phyloP scores from a whole-genome alignment of 2,888 invertebrate species.

The Formica aserva region DNA sequence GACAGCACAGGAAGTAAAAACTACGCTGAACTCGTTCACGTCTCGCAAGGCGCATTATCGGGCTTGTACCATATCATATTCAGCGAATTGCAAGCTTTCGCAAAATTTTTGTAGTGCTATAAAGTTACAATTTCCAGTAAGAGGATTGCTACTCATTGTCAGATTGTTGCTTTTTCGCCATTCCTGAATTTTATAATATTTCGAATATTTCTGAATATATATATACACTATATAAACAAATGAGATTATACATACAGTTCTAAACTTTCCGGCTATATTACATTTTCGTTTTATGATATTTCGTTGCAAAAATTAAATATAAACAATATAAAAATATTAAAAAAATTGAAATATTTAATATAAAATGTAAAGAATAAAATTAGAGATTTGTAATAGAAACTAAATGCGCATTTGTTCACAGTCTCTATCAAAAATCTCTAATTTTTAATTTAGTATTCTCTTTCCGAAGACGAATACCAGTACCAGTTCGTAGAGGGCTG shows the following conservation, averaged over 20 bases:
- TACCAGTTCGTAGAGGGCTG: background rate
- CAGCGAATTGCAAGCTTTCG: constrained; percentile 23
- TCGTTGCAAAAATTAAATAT: background rate
- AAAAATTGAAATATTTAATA: background rate
- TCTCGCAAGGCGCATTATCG: constrained; percentile 39
- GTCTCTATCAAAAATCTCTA: background rate
- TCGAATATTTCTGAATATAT: background rate
- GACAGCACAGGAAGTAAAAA: constrained; percentile 42
- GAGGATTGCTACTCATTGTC: background rate
- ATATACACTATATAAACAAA: background rate
- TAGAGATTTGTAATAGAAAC: background rate
- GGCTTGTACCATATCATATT: constrained; percentile 14
- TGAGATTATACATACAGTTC: too few species aligned
- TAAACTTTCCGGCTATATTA: background rate
- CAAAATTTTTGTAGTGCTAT: background rate
- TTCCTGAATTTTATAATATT: background rate
- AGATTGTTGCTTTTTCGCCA: background rate
- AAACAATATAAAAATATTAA: background rate
- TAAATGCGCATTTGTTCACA: background rate
- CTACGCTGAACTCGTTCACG: constrained; percentile 43
- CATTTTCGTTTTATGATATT: constrained; percentile 1
- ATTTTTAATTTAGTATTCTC: background rate
- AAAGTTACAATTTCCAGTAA: constrained; percentile 1
- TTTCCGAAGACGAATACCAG: background rate
- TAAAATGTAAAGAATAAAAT: background rate